These are phyloP conservation scores for Lobophora halterata DNA, from an alignment of 2,888 invertebrate genomes.

Conservation along the genomic window DNA sequence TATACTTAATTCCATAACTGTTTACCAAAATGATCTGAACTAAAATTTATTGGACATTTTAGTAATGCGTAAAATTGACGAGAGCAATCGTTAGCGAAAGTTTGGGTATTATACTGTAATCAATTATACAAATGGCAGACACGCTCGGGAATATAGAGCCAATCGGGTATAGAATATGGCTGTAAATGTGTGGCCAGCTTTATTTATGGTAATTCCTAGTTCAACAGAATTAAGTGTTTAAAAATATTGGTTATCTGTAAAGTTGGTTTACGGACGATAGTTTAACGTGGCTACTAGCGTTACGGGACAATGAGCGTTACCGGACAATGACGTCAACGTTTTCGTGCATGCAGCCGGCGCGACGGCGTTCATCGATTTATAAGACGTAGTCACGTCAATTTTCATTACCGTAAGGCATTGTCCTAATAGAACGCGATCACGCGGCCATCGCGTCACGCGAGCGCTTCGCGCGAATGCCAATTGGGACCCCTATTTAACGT, in stretches of 20 bases:
- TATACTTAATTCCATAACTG: slow-evolving; percentile 50
- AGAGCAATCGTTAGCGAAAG: slow-evolving; percentile 63
- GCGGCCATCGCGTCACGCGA: too few relatives aligned
- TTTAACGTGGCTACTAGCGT: too few relatives aligned
- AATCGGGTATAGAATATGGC: slow-evolving; percentile 36
- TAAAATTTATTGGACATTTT: slow-evolving; percentile 61
- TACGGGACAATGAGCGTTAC: too few relatives aligned
- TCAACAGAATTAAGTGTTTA: slow-evolving; percentile 7
- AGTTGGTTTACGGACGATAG: too few relatives aligned
- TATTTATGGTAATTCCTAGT: slow-evolving; percentile 61
- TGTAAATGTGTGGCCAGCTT: slow-evolving; percentile 41
- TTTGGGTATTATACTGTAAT: slow-evolving; percentile 70
- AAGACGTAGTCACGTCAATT: too few relatives aligned
- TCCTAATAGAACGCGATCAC: too few relatives aligned
- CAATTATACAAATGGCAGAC: slow-evolving; percentile 61
- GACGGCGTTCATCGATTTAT: too few relatives aligned
- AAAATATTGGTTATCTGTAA: slow-evolving; percentile 10
- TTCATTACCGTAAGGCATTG: too few relatives aligned
- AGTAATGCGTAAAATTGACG: slow-evolving; percentile 64
- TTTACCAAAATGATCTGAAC: slow-evolving; percentile 63
- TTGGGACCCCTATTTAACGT: too few relatives aligned
- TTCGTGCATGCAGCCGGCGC: too few relatives aligned
- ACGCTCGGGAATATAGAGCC: slow-evolving; percentile 48
- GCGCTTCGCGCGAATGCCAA: too few relatives aligned
- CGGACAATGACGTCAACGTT: too few relatives aligned